Conservation (phyloP, 2,888 invertebrate species). For the Caprella mutica region DNA sequence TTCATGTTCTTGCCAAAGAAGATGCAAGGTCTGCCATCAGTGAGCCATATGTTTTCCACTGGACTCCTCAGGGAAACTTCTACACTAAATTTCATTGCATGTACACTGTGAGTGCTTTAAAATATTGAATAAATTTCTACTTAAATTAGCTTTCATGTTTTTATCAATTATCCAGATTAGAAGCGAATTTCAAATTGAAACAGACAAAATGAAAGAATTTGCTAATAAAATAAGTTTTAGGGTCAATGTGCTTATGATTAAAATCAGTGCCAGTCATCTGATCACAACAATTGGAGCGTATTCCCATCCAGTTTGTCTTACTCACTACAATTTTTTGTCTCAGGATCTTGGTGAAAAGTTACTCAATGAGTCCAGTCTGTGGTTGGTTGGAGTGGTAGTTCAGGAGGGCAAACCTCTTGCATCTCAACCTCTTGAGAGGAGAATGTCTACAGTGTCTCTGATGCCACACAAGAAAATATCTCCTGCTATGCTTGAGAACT, state of each 20-base stretch:
- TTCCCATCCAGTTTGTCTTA: too few species aligned
- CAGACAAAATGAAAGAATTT: too few species aligned
- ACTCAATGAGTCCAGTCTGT: conserved; percentile 12
- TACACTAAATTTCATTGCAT: conserved; percentile 20
- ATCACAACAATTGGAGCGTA: too few species aligned
- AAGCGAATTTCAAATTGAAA: too few species aligned
- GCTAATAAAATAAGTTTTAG: too few species aligned
- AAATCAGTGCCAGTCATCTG: not conserved
- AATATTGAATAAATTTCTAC: too few species aligned
- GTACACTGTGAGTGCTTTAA: conserved; percentile 19
- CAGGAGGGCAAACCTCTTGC: conserved; percentile 18
- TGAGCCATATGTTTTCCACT: conserved; percentile 27
- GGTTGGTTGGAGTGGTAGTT: conserved; percentile 28
- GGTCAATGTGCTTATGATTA: too few species aligned
- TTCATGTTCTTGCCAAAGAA: conserved; percentile 11
- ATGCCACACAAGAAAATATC: too few species aligned
- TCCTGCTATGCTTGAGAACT: too few species aligned
- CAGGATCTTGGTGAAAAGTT: conserved; percentile 26
- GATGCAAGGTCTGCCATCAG: conserved; percentile 15
- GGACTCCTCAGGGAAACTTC: conserved; percentile 20
- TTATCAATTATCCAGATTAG: not conserved
- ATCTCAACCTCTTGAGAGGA: conserved; percentile 18
- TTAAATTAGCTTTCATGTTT: not conserved
- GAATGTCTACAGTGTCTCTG: conserved; percentile 8
- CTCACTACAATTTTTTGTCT: not conserved